These are phyloP conservation scores for Alces alces DNA, from an alignment of 2,113 vertebrate species.

Conservation along the genomic window DNA sequence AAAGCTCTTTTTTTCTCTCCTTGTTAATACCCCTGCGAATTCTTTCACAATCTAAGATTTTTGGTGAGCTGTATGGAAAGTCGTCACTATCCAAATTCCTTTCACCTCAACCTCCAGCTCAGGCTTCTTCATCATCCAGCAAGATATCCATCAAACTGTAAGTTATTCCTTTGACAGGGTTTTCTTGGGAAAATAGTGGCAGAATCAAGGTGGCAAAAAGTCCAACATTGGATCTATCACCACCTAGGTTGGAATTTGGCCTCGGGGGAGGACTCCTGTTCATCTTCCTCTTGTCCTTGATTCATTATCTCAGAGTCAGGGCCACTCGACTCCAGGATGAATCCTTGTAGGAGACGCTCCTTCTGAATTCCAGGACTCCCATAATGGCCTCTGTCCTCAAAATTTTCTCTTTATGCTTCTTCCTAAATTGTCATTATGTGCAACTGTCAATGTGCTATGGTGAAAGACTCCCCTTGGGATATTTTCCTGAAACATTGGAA, in stretches of 20 bases:
- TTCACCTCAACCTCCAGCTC: not conserved
- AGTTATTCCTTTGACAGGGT: not conserved
- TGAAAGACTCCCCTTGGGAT: not conserved
- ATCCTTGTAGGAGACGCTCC: not conserved
- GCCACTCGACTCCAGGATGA: not conserved
- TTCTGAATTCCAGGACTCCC: not conserved
- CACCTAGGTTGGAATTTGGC: not conserved
- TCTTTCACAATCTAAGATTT: not conserved
- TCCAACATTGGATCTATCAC: not conserved
- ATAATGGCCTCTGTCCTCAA: not conserved
- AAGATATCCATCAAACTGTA: not conserved
- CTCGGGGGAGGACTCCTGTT: accelerated
- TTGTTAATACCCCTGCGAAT: not conserved
- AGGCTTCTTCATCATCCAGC: not conserved
- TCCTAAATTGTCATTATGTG: not conserved
- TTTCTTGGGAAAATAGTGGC: not conserved
- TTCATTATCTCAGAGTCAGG: not conserved
- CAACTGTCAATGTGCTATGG: not conserved
- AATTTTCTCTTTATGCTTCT: not conserved
- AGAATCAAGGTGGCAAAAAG: not conserved
- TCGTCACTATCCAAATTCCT: not conserved
- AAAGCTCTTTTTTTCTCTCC: not conserved
- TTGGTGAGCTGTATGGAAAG: not conserved
- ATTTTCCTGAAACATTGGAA: not conserved
- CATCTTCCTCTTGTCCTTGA: not conserved